phyloP scores from a whole-genome alignment of 2,888 invertebrate species.

The Baccha elongata region DNA sequence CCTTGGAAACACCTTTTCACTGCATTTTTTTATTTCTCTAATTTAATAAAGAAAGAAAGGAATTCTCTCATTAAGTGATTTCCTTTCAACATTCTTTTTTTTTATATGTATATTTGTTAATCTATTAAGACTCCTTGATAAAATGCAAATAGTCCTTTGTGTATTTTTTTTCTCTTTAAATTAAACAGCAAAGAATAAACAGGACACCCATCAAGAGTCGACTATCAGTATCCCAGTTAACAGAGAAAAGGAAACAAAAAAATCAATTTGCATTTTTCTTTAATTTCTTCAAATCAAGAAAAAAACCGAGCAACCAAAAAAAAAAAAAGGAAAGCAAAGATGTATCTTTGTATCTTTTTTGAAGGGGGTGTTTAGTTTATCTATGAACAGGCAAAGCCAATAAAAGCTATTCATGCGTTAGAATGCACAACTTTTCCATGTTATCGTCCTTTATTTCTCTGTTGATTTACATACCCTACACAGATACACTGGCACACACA shows the following conservation, averaged over 20 bases:
- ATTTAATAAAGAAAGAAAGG: slow-evolving; percentile 73
- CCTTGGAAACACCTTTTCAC: slow-evolving; percentile 27
- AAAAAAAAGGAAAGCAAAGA: slow-evolving; percentile 1
- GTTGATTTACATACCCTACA: slow-evolving; percentile 64
- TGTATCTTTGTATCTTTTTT: slow-evolving; percentile 32
- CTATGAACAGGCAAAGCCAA: slow-evolving; percentile 66
- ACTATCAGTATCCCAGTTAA: neutral
- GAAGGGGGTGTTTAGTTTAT: slow-evolving; percentile 56
- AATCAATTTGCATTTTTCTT: slow-evolving; percentile 72
- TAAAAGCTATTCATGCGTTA: slow-evolving; percentile 72
- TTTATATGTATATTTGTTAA: slow-evolving; percentile 54
- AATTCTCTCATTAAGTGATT: slow-evolving; percentile 73
- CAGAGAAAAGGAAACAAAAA: slow-evolving; percentile 3
- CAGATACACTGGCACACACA: neutral
- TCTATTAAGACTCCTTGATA: slow-evolving; percentile 68
- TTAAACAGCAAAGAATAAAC: slow-evolving; percentile 42
- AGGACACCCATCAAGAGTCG: slow-evolving; percentile 34
- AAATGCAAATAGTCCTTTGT: slow-evolving; percentile 67
- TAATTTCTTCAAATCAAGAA: slow-evolving; percentile 69
- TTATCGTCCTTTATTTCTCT: slow-evolving; percentile 42
- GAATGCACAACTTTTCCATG: slow-evolving; percentile 64
- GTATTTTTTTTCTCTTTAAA: slow-evolving; percentile 32
- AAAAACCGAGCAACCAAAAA: slow-evolving; percentile 19
- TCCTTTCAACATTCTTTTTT: slow-evolving; percentile 66
- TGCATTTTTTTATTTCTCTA: slow-evolving; percentile 12